phyloP scores from a whole-genome alignment of 2,113 vertebrate species.

The Rhea pennata region DNA sequence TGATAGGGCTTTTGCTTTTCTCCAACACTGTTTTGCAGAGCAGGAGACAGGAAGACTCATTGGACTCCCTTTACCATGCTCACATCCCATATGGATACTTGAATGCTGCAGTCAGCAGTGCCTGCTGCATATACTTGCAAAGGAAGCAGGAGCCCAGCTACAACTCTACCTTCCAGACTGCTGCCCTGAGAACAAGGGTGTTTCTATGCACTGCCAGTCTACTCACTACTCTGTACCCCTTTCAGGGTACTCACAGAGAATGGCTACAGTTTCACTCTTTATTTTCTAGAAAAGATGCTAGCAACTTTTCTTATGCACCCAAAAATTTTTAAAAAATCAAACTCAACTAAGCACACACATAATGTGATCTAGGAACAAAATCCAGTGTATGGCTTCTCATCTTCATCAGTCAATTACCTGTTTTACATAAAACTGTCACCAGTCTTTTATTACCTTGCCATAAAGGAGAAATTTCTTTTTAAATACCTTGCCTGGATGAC shows the following conservation, averaged over 20 bases:
- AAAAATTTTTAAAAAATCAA: neutral
- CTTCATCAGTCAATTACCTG: conserved; percentile 1
- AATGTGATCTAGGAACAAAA: neutral
- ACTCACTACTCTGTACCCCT: neutral
- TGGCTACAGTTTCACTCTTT: neutral
- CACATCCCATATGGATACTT: neutral
- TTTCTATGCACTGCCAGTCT: neutral
- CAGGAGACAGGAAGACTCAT: neutral
- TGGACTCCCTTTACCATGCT: neutral
- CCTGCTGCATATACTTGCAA: neutral
- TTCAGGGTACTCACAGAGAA: neutral
- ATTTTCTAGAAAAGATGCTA: neutral
- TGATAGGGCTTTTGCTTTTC: neutral
- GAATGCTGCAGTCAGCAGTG: neutral
- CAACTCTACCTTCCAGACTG: accelerated
- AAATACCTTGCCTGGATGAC: conserved; percentile 2
- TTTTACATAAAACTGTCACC: conserved; percentile 54
- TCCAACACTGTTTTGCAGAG: neutral
- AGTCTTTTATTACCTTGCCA: conserved; percentile 38
- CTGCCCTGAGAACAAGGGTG: neutral
- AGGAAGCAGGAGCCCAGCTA: neutral
- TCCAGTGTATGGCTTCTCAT: neutral
- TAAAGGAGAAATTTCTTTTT: conserved; percentile 35
- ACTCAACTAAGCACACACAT: neutral
- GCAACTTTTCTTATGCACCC: neutral